Evolutionary conservation across 2,113 vertebrate species (phyloP), one percentile per base, ranked within the genome.

Genomic region (Chionis minor): DNA sequence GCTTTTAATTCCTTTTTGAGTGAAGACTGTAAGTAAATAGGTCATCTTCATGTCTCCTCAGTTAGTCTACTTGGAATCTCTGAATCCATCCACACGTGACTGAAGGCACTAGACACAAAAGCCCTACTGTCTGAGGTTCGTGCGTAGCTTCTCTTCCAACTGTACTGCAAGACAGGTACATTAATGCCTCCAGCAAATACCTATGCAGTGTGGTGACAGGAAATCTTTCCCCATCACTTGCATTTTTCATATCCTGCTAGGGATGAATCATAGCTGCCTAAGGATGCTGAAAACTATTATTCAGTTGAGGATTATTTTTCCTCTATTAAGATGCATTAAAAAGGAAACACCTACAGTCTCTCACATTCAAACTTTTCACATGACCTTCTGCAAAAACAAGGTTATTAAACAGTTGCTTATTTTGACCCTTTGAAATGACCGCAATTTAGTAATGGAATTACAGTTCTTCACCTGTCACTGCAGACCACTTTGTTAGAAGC

Each of bases 361-460:
- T 82, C 21, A 47, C 1, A 0, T 69, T 90, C 66, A 80, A 85
- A 86, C 49, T 88, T 96, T 80, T 32, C 85, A 62, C 63, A 80
- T 51, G 12, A 27, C 33, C 88, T 90, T 94, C 74, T 77, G 49
- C 35, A 86, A 92, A 58, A 91, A 35, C 38, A 83, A 86, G 51
- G 45, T 91, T 82, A 75, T 95, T 97, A 92, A 92, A 65, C 74
- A 94, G 74, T 30, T 74, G 67, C 79, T 90, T 90, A 62, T 80
- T 70, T 62, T 95, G 93, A 94, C 93, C 93, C 79, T 90, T 83
- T 91, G 66, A 94, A 95, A 92, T 95, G 92, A 95, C 87, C 2
- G 3, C 79, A 94, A 93, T 96, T 96, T 93, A 82, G 54, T 94
- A 95, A 95, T 70, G 88, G 77, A 93, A 96, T 96, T 96, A 88